Evolutionary conservation across 2,888 invertebrate species (phyloP).

Genomic region (Stramonita haemastoma): DNA sequence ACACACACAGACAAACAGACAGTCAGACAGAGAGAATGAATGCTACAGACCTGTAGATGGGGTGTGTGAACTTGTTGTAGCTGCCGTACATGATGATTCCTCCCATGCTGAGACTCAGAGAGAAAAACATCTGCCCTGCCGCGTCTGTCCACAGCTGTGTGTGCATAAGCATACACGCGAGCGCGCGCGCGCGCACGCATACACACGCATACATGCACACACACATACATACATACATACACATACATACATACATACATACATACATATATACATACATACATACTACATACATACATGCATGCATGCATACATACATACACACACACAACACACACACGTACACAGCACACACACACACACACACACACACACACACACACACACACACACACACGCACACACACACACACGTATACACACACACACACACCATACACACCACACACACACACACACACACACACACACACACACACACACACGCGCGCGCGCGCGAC

Average conservation of each 20-base stretch:
- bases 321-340: too few species aligned
- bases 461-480: too few species aligned
- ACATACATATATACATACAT: not conserved
- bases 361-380: not conserved
- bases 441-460: too few species aligned
- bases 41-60: conserved; percentile 74
- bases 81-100: conserved; percentile 87
- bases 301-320: too few species aligned
- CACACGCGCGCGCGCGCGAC: too few species aligned
- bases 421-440: too few species aligned
- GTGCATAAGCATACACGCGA: not conserved
- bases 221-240: not conserved
- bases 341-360: too few species aligned
- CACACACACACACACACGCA: not conserved
- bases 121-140: conserved; percentile 90
- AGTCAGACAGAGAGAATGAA: not conserved
- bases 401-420: not conserved
- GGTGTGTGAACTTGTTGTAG: conserved; percentile 82
- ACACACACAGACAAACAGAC: too few species aligned
- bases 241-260: not conserved
- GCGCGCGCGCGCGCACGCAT: not conserved
- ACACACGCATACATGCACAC: not conserved
- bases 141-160: conserved; percentile 87
- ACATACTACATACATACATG: too few species aligned
- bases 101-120: conserved; percentile 87